phyloP scores from a whole-genome alignment of 2,113 vertebrate species.

The Noctilio leporinus region DNA sequence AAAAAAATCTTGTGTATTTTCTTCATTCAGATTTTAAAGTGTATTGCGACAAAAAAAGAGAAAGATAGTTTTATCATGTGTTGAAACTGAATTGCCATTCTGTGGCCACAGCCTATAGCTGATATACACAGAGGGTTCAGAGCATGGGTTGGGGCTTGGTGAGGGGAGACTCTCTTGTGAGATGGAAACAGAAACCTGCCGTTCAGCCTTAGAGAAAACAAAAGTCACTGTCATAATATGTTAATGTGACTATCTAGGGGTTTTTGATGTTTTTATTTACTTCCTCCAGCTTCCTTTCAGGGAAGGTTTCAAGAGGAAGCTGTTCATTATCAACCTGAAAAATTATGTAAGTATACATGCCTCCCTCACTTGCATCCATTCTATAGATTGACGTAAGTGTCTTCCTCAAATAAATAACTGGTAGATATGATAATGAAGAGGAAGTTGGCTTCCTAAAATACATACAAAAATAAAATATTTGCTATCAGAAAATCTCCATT shows the following conservation, averaged over 20 bases:
- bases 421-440: not conserved
- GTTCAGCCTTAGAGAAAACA: not conserved
- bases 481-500: not conserved
- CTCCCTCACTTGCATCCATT: not conserved
- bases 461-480: not conserved
- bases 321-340: not conserved
- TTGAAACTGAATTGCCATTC: not conserved
- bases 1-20: not conserved
- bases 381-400: not conserved
- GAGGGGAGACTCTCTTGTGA: not conserved
- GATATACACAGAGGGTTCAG: not conserved
- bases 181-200: not conserved
- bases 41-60: not conserved
- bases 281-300: not conserved
- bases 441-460: not conserved
- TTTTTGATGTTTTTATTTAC: not conserved
- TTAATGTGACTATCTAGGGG: not conserved
- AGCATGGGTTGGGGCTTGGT: not conserved
- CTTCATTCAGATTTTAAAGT: not conserved
- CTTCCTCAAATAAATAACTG: not conserved
- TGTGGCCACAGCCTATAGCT: not conserved
- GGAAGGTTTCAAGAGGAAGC: conserved; percentile 4
- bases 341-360: not conserved
- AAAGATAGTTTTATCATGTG: not conserved
- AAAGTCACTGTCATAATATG: not conserved